phyloP scores from a whole-genome alignment of 2,888 invertebrate genomes.

The Coelinius sp. region DNA sequence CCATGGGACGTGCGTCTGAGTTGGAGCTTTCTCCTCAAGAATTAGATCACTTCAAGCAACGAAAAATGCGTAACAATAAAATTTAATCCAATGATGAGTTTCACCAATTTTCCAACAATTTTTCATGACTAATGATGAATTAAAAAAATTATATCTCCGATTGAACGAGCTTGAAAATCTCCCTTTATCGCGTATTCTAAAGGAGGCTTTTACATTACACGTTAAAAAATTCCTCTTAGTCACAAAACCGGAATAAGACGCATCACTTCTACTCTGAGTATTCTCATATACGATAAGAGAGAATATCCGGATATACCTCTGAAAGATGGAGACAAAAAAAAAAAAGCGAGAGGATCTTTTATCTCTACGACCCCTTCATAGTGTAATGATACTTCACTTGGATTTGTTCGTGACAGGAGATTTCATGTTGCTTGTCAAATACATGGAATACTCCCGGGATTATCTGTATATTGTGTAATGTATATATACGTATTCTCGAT shows the following conservation, averaged over 20 bases:
- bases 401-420: slow-evolving; percentile 36
- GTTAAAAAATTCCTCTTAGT: slow-evolving; percentile 7
- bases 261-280: background rate
- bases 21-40: no score
- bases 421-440: slow-evolving; percentile 40
- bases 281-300: slow-evolving; percentile 9
- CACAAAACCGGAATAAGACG: slow-evolving; percentile 25
- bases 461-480: background rate
- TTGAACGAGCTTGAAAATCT: background rate
- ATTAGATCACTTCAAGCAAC: no score
- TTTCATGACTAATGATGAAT: no score
- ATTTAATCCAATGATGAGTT: no score
- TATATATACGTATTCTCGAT: background rate
- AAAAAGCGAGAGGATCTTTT: slow-evolving; percentile 18
- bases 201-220: slow-evolving; percentile 5
- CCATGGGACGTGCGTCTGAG: no score
- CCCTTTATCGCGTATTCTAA: background rate
- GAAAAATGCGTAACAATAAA: no score
- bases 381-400: slow-evolving; percentile 18
- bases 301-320: background rate
- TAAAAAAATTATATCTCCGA: no score
- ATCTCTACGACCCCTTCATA: slow-evolving; percentile 28
- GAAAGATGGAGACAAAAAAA: slow-evolving; percentile 1
- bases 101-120: no score
- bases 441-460: background rate